phyloP scores from a whole-genome alignment of 2,888 invertebrate species.

The Polydrusus tereticollis region DNA sequence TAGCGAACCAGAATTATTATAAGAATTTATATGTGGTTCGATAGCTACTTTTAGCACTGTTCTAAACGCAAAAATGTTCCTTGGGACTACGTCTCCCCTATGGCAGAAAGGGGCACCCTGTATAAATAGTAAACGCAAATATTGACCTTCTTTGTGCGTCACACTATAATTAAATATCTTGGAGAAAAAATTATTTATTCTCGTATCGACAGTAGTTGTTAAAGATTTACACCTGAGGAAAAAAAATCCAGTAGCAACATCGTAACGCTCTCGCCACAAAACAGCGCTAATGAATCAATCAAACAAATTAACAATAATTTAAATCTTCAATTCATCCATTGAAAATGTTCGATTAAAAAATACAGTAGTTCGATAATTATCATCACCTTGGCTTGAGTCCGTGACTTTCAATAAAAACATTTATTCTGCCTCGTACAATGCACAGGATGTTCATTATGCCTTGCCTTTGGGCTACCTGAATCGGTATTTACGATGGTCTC shows the following conservation, averaged over 20 bases:
- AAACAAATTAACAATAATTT: conserved; percentile 31
- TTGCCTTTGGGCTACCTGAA: conserved; percentile 50
- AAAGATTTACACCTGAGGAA: background rate
- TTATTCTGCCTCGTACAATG: conserved; percentile 56
- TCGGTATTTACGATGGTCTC: conserved; percentile 47
- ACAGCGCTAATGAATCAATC: conserved; percentile 43
- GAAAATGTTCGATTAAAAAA: conserved; percentile 41
- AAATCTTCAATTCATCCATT: conserved; percentile 27
- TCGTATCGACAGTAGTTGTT: too few species aligned
- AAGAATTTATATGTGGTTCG: too few species aligned
- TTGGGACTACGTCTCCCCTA: too few species aligned
- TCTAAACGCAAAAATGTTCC: too few species aligned
- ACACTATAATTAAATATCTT: too few species aligned
- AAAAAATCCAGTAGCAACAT: conserved; percentile 4
- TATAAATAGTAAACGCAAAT: too few species aligned
- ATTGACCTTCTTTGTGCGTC: too few species aligned
- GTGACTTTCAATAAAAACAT: conserved; percentile 59
- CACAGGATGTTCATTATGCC: conserved; percentile 62
- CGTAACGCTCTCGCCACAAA: background rate
- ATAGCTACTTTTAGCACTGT: too few species aligned
- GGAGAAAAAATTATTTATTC: too few species aligned
- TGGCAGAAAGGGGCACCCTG: too few species aligned
- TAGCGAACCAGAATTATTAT: too few species aligned
- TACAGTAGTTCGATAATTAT: conserved; percentile 48
- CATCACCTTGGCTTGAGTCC: conserved; percentile 46